Evolutionary conservation across 2,888 invertebrate genomes (phyloP), one percentile per base, ranked within the genome.

Genomic region (Scrobipalpa costella): DNA sequence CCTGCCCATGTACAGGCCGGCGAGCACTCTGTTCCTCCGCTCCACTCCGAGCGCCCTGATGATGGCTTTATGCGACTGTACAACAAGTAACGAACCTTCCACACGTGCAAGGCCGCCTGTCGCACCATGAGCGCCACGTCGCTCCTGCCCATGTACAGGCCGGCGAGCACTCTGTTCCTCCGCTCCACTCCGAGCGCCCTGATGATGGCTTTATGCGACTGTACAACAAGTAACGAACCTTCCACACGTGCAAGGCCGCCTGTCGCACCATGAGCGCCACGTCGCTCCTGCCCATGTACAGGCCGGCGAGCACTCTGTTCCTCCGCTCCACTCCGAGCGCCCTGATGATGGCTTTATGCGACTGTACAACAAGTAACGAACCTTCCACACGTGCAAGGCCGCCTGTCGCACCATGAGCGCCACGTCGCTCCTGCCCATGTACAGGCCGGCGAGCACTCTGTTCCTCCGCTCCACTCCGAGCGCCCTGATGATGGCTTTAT

Each of bases 171-270:
- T 47, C 97, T 91, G 82, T 98, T 97, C 58, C 98, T 92, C 62
- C 97, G 90, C 72, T 97, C 97, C 9, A 93, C 94, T 7, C n/a
- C n/a, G n/a, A n/a, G n/a, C n/a, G n/a, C 98, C 97, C 44, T 44
- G 2, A 11, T 9, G 13, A 11, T 44, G n/a, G n/a, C n/a, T n/a
- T n/a, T n/a, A n/a, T n/a, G n/a, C n/a, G n/a, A n/a, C n/a, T n/a
- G n/a, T n/a, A n/a, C n/a, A n/a, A n/a, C n/a, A n/a, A n/a, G n/a
- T 49, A 15, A 49, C 49, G 5, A 3, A 85, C 88, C 93, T 99
- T 99, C 99, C 99, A 99, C 0, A 99, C 99, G 84, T 99, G 99
- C 64, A 99, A 93, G 8, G 99, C 98, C 0, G 99, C 97, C 91
- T 99, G 99, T 0, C 99, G 94, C 27, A 99, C 99, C 95, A 98